Conservation (phyloP, 2,888 invertebrate genomes). For the Thysanoteuthis rhombus region DNA sequence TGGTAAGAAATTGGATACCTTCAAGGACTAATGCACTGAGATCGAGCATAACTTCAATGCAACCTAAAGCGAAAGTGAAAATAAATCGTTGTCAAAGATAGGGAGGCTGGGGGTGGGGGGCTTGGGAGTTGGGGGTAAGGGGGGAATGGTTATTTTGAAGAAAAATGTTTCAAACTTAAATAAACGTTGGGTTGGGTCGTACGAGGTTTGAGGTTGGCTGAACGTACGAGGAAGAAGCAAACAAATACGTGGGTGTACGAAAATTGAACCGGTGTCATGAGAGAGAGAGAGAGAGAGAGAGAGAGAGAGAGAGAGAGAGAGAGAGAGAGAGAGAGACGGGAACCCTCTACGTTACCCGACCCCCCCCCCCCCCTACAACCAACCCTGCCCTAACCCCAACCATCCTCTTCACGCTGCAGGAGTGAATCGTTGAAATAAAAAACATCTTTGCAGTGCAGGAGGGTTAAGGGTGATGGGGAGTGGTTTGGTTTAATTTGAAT, state of each 20-base stretch:
- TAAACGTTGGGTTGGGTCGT: not conserved
- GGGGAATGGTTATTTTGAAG: too few relatives aligned
- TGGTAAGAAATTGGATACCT: not conserved
- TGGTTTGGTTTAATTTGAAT: not conserved
- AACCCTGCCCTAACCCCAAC: not conserved
- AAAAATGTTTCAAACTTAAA: not conserved
- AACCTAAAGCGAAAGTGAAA: not conserved
- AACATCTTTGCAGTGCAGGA: not conserved
- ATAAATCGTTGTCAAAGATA: not conserved
- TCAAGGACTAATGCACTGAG: not conserved
- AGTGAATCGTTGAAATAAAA: not conserved
- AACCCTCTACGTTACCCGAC: not conserved
- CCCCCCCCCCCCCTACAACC: too few relatives aligned
- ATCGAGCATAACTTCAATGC: not conserved
- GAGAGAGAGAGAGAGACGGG: too few relatives aligned
- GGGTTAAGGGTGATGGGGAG: not conserved
- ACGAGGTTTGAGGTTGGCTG: not conserved
- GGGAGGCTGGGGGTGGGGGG: not conserved
- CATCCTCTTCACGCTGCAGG: not conserved
- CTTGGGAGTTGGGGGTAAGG: not conserved
- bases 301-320: too few relatives aligned
- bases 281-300: too few relatives aligned
- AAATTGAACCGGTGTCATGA: not conserved
- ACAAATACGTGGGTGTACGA: not conserved
- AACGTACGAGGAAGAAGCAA: not conserved